Evolutionary conservation across 2,888 invertebrate genomes (phyloP), one percentile per base, ranked within the genome.

Genomic region (Salpingus planirostris): DNA sequence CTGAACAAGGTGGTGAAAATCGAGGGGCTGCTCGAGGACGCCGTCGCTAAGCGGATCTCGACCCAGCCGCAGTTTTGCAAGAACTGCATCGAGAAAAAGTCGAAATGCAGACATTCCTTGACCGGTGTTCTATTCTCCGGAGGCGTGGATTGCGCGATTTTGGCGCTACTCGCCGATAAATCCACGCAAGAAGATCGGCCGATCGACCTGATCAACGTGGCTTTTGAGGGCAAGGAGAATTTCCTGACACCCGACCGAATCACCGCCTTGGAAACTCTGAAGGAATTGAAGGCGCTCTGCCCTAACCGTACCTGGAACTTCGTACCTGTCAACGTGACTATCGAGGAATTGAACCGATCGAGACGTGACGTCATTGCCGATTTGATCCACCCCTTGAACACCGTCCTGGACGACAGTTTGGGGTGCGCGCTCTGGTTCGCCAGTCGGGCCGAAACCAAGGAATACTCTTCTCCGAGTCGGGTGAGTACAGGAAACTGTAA

Each of bases 381-480:
- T 62, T 71, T 96, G 37, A 78, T 96, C 24, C 78, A 81, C 63
- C 98, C 98, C 0, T 70, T 86, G 31, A 71, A 76, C 45, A 89
- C 91, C 1, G 79, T 98, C 36, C 65, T 98, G 27, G 98, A 98
- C 68, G 97, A 98, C 62, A 93, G 92, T 55, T 73, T 98, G 29
- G 97, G 96, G 0, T 87, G 86, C 59, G 95, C 88, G n/a, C 68
- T 89, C 25, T 98, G 96, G 95, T 98, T 97, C 73, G 96, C 96
- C 13, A 80, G 90, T 26, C 69, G 81, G 51, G 92, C 82, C 2
- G 55, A 66, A 40, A 82, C 78, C 27, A 46, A 52, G 7, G 31
- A 44, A 2, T 74, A 71, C 40, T 58, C 55, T 33, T 80, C 83
- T 21, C 65, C 76, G 11, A 75, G 78, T 45, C 73, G 85, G 60